Percentiles rank a stretch among this genome's conserved stretches.
Conservation (phyloP, 2,888 invertebrate genomes). For the Cheilosia scutellata region DNA sequence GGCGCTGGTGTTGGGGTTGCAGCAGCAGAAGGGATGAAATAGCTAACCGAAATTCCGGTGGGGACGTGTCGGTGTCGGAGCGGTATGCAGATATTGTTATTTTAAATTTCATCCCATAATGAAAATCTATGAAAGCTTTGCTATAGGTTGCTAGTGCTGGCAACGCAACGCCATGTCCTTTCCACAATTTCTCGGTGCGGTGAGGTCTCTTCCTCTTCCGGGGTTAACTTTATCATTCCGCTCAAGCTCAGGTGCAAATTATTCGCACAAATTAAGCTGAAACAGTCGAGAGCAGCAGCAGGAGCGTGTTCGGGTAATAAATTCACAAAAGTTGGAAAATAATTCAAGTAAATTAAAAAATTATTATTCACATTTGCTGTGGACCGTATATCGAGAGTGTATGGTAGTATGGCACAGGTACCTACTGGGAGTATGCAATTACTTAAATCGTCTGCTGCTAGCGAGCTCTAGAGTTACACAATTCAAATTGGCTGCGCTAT, state of each 20-base stretch:
- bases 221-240: conserved; percentile 74
- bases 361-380: conserved; percentile 74
- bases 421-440: conserved; percentile 64
- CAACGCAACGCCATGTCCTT: neutral
- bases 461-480: conserved; percentile 36
- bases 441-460: conserved; percentile 65
- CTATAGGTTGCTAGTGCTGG: neutral
- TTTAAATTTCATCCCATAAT: conserved; percentile 76
- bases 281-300: conserved; percentile 58
- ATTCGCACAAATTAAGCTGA: conserved; percentile 75
- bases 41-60: conserved; percentile 48
- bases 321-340: conserved; percentile 74
- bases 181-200: conserved; percentile 21
- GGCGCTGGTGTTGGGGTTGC: conserved; percentile 40
- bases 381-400: conserved; percentile 25
- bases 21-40: conserved; percentile 61
- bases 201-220: conserved; percentile 49
- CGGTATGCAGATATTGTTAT: conserved; percentile 62
- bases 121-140: conserved; percentile 70
- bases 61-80: conserved; percentile 18
- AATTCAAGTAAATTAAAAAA: conserved; percentile 76
- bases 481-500: conserved; percentile 22
- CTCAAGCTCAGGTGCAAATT: conserved; percentile 75
- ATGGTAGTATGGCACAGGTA: conserved; percentile 24
- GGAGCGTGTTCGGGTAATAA: conserved; percentile 70